Base-by-base conservation (phyloP, 2,888 invertebrate genomes). In the Didymodactylos carnosus region DNA sequence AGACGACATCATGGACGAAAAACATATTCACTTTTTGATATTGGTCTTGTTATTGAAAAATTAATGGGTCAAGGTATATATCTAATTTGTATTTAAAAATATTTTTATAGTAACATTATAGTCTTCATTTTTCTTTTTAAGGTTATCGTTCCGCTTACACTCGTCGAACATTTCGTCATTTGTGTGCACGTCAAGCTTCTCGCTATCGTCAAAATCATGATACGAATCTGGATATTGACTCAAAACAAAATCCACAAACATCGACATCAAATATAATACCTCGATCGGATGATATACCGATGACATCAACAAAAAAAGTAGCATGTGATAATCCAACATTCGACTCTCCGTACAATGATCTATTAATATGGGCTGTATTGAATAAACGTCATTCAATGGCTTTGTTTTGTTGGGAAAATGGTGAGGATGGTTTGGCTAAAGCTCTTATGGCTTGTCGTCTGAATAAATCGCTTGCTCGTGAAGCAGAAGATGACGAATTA, bases 61-160 rank as follows among this genome's bases (percentile, higher is more conserved):
- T 87, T 98, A 76, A 97, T 98, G 92, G 97, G 95, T 71, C 94
- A 94, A 76, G 95, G 94, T n/a, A n/a, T n/a, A n/a, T n/a, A n/a
- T n/a, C n/a, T n/a, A n/a, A n/a, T n/a, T n/a, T n/a, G n/a, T n/a
- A n/a, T n/a, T n/a, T n/a, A n/a, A n/a, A n/a, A n/a, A n/a, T n/a
- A n/a, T n/a, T n/a, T n/a, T n/a, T n/a, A n/a, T n/a, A n/a, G n/a
- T n/a, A n/a, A n/a, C n/a, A n/a, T n/a, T n/a, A n/a, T n/a, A n/a
- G n/a, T n/a, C n/a, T n/a, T n/a, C n/a, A n/a, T n/a, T n/a, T n/a
- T n/a, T n/a, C n/a, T n/a, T n/a, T n/a, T n/a, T n/a, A n/a, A n/a
- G n/a, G 53, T 35, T 62, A 62, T 62, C 53, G 53, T 62, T 62
- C 53, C 27, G 16, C 35, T 3, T 62, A 62, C n/a, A 62, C 53